phyloP scores from a whole-genome alignment of 2,888 invertebrate genomes.

The Dione vanillae region DNA sequence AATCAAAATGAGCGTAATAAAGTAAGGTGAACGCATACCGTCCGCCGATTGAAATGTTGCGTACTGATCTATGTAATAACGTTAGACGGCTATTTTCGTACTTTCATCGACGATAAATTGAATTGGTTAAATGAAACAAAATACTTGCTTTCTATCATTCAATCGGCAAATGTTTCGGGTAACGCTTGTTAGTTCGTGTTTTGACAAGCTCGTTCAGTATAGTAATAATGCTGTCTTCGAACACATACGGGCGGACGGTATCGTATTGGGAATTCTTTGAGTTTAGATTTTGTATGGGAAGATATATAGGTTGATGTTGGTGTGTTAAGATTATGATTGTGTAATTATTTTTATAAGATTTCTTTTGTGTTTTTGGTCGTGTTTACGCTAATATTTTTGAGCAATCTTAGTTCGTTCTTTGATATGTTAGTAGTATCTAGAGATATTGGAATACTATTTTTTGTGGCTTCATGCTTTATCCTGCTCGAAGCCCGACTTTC shows the following conservation, averaged over 20 bases:
- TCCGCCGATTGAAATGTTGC: constrained; percentile 14
- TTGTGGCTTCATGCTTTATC: too few species aligned
- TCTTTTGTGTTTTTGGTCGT: too few species aligned
- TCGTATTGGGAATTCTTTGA: constrained; percentile 50
- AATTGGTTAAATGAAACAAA: constrained; percentile 73
- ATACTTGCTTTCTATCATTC: constrained; percentile 82
- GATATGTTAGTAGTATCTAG: too few species aligned
- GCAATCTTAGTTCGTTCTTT: too few species aligned
- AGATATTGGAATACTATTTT: too few species aligned
- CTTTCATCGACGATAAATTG: constrained; percentile 79
- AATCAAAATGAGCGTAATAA: constrained; percentile 68
- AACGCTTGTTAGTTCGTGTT: constrained; percentile 77
- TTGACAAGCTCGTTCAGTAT: constrained; percentile 78
- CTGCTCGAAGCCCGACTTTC: too few species aligned
- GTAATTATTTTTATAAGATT: too few species aligned
- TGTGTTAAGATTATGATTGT: too few species aligned
- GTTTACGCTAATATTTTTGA: too few species aligned
- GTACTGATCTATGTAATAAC: constrained; percentile 46
- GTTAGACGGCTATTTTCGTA: constrained; percentile 29
- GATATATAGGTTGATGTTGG: too few species aligned
- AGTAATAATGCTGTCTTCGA: constrained; percentile 76
- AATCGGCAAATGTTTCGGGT: constrained; percentile 72
- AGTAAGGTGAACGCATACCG: constrained; percentile 55
- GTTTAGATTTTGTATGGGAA: constrained; percentile 46
- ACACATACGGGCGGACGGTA: constrained; percentile 55